Conservation (phyloP, 1,140 invertebrate species). For the Lanistes nyassanus region DNA sequence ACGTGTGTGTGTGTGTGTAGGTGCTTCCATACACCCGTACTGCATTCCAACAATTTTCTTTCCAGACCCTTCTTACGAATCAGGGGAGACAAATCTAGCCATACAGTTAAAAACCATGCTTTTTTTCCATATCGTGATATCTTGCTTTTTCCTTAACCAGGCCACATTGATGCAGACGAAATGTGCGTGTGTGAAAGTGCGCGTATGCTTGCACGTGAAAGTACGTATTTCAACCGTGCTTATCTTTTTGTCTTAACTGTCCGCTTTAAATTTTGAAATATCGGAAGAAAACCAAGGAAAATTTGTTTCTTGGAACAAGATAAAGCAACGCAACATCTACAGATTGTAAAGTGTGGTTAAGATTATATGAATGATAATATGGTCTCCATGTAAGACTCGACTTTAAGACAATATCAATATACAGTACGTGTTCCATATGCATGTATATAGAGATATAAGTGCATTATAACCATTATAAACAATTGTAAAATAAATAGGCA, state of each 20-base stretch:
- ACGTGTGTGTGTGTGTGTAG: conserved; percentile 2
- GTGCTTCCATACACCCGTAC: neutral
- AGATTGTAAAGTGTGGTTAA: too few species aligned
- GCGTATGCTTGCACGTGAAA: neutral
- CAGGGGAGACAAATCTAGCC: too few species aligned
- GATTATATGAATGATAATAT: neutral
- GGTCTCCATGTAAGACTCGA: neutral
- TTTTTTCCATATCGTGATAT: too few species aligned
- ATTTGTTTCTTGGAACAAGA: too few species aligned
- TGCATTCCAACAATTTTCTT: neutral
- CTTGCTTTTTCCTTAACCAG: too few species aligned
- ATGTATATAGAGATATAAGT: neutral
- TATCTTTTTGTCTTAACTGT: neutral
- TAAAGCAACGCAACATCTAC: too few species aligned
- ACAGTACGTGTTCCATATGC: neutral
- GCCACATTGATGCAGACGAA: too few species aligned
- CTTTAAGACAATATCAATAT: neutral
- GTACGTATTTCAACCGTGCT: neutral
- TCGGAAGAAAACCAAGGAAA: too few species aligned
- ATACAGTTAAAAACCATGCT: too few species aligned
- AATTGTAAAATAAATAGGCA: neutral
- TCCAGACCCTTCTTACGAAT: neutral
- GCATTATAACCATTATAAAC: neutral
- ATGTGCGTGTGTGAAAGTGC: neutral
- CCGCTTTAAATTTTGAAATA: too few species aligned